Evolutionary conservation across 2,113 vertebrate species (phyloP), one percentile per base, ranked within the genome.

Genomic region (Apeltes quadracus): DNA sequence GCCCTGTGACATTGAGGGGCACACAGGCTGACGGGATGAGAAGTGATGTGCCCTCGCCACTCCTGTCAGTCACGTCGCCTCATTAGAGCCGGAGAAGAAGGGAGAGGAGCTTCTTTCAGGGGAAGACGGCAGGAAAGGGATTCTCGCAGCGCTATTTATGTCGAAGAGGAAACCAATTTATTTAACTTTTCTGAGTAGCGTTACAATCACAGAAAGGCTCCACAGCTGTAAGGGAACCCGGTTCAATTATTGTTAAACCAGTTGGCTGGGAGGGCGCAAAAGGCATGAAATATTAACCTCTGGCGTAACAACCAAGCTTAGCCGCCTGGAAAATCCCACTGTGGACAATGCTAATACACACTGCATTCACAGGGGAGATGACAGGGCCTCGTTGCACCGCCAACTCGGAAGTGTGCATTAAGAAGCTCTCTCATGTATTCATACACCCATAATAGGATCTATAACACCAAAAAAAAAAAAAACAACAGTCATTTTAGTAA

Each of bases 1-100:
- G 84, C 86, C 88, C 88, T 87, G 82, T 90, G 91, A 92, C 91
- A 91, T 86, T 91, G 91, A 89, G 88, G 86, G 88, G 84, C 84
- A 85, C 84, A 82, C 79, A 84, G 87, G 81, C 82, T 92, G 91
- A 92, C 91, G 86, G 87, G 90, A 92, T 91, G 87, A 87, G 87
- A 90, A 88, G 87, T 91, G 88, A 92, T 89, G 84, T 92, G 90
- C 87, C 88, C 88, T 87, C 88, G 67, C 86, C 74, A 76, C 83
- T 62, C 46, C 90, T 90, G 91, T 90, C 90, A 86, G 86, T 92
- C 91, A 90, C 76, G 80, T 84, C 87, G 83, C 86, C 91, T 92
- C 91, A 92, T 92, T 92, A 92, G 88, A 88, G 80, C 61, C 58
- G 6, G 78, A 76, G 74, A 73, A 48, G 51, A 69, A 56, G 59